Conservation (phyloP, 2,888 invertebrate species). For the Agrochola litura region DNA sequence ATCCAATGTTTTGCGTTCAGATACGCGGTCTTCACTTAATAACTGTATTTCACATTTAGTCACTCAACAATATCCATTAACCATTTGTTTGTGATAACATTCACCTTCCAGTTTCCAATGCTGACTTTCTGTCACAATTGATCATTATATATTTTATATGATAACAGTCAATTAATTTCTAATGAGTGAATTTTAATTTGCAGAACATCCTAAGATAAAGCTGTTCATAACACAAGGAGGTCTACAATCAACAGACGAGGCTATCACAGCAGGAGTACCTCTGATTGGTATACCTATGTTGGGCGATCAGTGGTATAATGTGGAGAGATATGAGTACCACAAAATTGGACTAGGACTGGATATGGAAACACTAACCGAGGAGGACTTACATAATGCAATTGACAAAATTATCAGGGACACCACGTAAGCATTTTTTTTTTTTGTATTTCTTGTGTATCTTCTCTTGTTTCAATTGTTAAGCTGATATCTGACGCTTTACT, state of each 20-base stretch:
- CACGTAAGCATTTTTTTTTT: constrained; percentile 60
- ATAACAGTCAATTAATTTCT: neutral
- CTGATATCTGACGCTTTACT: no score
- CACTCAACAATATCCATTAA: neutral
- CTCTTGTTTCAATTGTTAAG: no score
- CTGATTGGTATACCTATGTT: constrained; percentile 80
- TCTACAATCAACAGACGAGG: constrained; percentile 82
- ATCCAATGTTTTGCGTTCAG: neutral
- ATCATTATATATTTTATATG: neutral
- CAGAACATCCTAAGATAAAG: constrained; percentile 83
- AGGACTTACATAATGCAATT: constrained; percentile 67
- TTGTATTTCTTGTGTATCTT: no score
- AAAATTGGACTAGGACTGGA: constrained; percentile 68
- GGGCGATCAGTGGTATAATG: constrained; percentile 81
- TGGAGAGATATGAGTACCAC: constrained; percentile 67
- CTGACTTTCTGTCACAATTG: neutral
- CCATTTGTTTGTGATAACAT: neutral
- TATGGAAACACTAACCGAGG: constrained; percentile 67
- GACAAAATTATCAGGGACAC: constrained; percentile 56
- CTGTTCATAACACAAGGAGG: constrained; percentile 85
- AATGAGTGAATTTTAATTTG: constrained; percentile 22
- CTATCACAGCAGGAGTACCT: constrained; percentile 78
- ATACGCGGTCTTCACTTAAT: no score
- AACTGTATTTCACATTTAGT: neutral
- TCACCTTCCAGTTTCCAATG: neutral